Evolutionary conservation across 2,888 invertebrate genomes (phyloP).

Genomic region (Gastrophysa polygoni): DNA sequence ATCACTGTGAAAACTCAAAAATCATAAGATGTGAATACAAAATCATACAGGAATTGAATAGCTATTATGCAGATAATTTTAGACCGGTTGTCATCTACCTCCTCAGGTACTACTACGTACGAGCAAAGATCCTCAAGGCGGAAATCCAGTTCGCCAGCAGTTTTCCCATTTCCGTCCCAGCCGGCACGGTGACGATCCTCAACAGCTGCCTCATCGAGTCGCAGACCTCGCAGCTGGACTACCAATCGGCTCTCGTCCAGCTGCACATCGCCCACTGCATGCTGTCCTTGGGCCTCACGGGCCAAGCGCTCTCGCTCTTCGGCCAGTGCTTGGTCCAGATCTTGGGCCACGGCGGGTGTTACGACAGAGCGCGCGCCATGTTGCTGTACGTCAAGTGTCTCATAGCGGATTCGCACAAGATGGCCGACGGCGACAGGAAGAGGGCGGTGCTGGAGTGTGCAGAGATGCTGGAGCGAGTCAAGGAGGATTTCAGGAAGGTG

Average conservation of each 20-base stretch:
- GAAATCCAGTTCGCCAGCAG: constrained; percentile 65
- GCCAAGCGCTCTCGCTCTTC: constrained; percentile 74
- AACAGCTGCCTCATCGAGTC: constrained; percentile 78
- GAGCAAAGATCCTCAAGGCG: constrained; percentile 72
- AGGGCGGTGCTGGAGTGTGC: constrained; percentile 64
- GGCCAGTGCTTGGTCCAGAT: constrained; percentile 62
- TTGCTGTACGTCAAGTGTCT: constrained; percentile 80
- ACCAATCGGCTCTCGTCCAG: constrained; percentile 74
- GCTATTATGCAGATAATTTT: not conserved
- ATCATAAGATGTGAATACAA: no score
- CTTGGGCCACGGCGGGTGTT: constrained; percentile 81
- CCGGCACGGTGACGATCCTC: constrained; percentile 63
- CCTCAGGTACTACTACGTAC: constrained; percentile 61
- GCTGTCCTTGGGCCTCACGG: constrained; percentile 75
- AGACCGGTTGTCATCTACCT: constrained; percentile 6
- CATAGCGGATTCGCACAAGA: constrained; percentile 67
- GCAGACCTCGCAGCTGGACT: constrained; percentile 76
- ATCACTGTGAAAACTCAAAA: no score
- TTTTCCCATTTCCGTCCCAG: constrained; percentile 64
- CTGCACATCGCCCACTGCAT: constrained; percentile 82
- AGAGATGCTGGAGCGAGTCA: constrained; percentile 69
- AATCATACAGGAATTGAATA: not conserved
- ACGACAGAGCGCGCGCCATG: constrained; percentile 78
- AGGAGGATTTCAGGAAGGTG: constrained; percentile 72
- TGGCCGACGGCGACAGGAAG: constrained; percentile 59